Evolutionary conservation across 2,888 invertebrate species (phyloP), one percentile per base, ranked within the genome.

Genomic region (Drosophila nigricruria): DNA sequence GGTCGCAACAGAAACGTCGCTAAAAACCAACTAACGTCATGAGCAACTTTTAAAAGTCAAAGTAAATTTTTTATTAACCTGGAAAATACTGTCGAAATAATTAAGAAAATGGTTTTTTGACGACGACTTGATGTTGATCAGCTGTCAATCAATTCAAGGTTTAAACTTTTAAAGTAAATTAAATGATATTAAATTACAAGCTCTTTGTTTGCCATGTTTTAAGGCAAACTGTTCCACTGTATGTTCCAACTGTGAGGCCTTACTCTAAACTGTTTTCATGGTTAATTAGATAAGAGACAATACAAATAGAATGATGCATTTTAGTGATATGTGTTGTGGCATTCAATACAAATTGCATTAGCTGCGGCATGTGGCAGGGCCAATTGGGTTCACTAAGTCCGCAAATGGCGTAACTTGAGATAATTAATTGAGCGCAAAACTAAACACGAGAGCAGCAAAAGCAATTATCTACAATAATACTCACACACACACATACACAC

Each of bases 391-490:
- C 68, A 74, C 59, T 81, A 82, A 86, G 81, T 83, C 71, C 81
- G 67, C 66, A 86, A 88, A 88, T 83, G 89, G 84, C 73, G 67
- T 50, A 84, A 82, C 82, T 86, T 88, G 74, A 82, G 85, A 88
- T 89, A 89, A 86, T 86, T 89, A 86, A 86, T 86, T 89, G 85
- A 88, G 86, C 81, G 78, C 82, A 73, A 85, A 88, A 70, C 85
- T 73, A 81, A 87, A 89, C 89, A 84, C 72, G 79, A 87, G 54
- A 86, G 67, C 73, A 68, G 66, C 80, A 79, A 84, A 84, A 82
- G 85, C 89, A 89, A 86, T 88, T 89, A 89, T 89, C 85, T 78
- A 73, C 82, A 81, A 86, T 70, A 86, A 75, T 53, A 65, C 27
- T 50, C 14, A 34, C 14, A 40, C 32, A 67, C 27, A 49, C 43